Evolutionary conservation across 2,888 invertebrate genomes (phyloP), one percentile per base, ranked within the genome.

Genomic region (Cyclophora albipunctata): DNA sequence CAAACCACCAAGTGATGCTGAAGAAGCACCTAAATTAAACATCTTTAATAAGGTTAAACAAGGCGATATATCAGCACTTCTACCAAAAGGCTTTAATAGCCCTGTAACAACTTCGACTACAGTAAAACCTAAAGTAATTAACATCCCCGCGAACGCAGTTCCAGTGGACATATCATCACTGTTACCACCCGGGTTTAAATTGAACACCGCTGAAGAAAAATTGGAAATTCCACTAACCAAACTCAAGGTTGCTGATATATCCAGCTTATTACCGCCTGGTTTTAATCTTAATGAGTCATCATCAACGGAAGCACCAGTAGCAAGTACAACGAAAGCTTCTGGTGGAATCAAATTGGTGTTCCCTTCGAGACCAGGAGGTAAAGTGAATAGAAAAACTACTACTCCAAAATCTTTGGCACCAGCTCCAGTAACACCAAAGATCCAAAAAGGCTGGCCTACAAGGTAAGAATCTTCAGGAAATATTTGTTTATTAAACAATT

Each of bases 381-480:
- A 93, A 78, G 71, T 91, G 52, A 71, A 78, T 64, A 76, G 91
- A 66, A 88, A 91, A 72, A 78, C 91, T 2, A 92, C 91, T 2
- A 92, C 93, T 4, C 87, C 92, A 0, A 90, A 88, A 65, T 78
- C 91, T 7, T 67, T 71, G 55, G 90, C 90, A 2, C 90, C 91
- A 42, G 80, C 74, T 51, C 79, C 71, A 42, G 72, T 76, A 0
- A 78, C 87, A 0, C 94, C 94, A 4, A 91, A 92, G 48, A 96
- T 96, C 63, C 93, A 93, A 57, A 95, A 94, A 77, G 96, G 96
- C 60, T 96, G 96, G 91, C 96, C 96, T 1, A 91, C 91, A 34
- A 93, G 96, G 92, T 94, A 84, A 20, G 20, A 20, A 20, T 20
- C 1, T 20, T 20, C 20, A 20, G 20, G 20, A 20, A 69, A 43